A percentile compares a stretch with the other conserved stretches of the same genome.
These are phyloP conservation scores for Stichodactyla helianthus DNA, from an alignment of 64 coral and sea anemone genomes.

Conservation along the genomic window DNA sequence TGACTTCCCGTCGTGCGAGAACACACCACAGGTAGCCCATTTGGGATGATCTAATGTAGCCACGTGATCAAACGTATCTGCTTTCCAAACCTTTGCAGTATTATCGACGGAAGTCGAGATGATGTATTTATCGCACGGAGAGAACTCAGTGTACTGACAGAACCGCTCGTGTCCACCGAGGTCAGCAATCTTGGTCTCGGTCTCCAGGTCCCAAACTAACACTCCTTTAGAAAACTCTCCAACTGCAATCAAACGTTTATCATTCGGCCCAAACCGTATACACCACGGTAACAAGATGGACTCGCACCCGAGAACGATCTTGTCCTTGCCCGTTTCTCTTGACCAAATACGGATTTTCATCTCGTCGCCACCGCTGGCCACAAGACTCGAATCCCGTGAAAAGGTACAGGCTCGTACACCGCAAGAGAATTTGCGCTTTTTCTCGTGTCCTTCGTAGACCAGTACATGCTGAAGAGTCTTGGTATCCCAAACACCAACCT, in stretches of 20 bases:
- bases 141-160: conserved; percentile 63
- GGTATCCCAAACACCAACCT: conserved; percentile 55
- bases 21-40: conserved; percentile 52
- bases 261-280: conserved; percentile 35
- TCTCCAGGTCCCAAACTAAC: conserved; percentile 53
- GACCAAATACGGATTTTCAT: conserved; percentile 56
- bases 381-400: conserved; percentile 28
- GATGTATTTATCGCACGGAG: conserved; percentile 44
- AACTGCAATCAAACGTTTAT: conserved; percentile 46
- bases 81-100: conserved; percentile 42
- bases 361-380: conserved; percentile 64
- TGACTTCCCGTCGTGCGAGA: conserved; percentile 52
- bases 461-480: conserved; percentile 18
- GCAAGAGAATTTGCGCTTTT: conserved; percentile 46
- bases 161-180: conserved; percentile 43
- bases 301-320: conserved; percentile 38
- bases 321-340: conserved; percentile 44
- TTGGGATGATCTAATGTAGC: conserved; percentile 37
- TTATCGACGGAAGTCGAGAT: conserved; percentile 52
- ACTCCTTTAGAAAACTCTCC: conserved; percentile 48
- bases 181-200: not conserved
- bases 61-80: conserved; percentile 15
- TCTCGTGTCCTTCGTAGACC: conserved; percentile 52
- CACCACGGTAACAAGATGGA: conserved; percentile 41
- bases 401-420: conserved; percentile 56